A percentile compares a stretch with the other conserved stretches of the same genome.
These are phyloP conservation scores for Oreochromis tanganicae DNA, from an alignment of 2,113 vertebrate genomes.

Conservation along the genomic window DNA sequence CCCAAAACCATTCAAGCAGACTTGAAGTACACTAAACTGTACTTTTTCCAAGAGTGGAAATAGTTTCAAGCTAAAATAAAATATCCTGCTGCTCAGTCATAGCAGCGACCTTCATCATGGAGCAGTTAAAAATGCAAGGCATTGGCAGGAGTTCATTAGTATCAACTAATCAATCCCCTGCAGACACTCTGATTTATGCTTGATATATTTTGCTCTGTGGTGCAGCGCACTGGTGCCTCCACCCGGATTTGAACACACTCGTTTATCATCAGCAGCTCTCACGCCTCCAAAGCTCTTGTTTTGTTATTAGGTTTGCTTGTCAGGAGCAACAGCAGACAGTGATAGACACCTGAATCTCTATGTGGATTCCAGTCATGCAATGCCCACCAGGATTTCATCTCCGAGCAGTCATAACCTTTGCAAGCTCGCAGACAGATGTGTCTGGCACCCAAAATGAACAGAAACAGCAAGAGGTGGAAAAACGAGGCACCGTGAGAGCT, in stretches of 20 bases:
- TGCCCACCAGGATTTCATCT: slow-evolving; percentile 30
- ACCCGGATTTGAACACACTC: background rate
- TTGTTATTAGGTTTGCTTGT: background rate
- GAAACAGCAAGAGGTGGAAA: slow-evolving; percentile 8
- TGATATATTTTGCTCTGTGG: background rate
- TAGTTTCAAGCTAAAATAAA: background rate
- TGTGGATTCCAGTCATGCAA: slow-evolving; percentile 27
- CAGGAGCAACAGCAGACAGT: background rate
- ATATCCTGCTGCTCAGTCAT: background rate
- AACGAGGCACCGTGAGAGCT: slow-evolving; percentile 26
- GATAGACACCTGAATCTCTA: background rate
- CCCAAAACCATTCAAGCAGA: background rate
- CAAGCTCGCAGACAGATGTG: slow-evolving; percentile 15
- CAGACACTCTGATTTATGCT: background rate
- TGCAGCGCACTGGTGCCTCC: background rate
- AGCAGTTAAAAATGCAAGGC: background rate
- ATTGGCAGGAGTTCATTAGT: background rate
- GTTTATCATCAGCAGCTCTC: background rate
- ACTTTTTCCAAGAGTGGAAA: background rate
- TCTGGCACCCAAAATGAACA: slow-evolving; percentile 29
- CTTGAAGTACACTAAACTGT: background rate
- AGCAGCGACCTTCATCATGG: background rate
- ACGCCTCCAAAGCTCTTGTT: background rate
- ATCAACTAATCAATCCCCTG: background rate
- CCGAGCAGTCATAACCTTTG: background rate